Conservation (phyloP, 2,888 invertebrate genomes). For the Endomychus coccineus region DNA sequence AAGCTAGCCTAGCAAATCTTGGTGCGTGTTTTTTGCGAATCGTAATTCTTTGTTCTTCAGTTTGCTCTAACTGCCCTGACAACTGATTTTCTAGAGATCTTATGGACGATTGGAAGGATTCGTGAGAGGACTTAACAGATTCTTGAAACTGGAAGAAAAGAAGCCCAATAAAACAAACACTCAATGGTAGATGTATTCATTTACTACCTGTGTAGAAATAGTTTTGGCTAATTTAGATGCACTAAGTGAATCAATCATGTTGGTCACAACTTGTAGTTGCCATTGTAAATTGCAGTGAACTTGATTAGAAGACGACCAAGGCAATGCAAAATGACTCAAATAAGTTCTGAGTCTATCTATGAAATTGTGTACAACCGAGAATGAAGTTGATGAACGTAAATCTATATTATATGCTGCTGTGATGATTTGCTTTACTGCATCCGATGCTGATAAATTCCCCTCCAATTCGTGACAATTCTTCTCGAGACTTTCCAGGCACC, state of each 20-base stretch:
- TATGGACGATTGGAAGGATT: constrained; percentile 66
- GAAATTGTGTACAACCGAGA: constrained; percentile 56
- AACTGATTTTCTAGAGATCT: constrained; percentile 63
- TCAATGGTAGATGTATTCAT: constrained; percentile 1
- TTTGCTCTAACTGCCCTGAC: constrained; percentile 64
- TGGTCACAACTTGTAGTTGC: constrained; percentile 61
- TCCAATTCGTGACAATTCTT: constrained; percentile 49
- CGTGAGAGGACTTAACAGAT: constrained; percentile 67
- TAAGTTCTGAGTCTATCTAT: constrained; percentile 60
- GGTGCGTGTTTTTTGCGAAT: constrained; percentile 76
- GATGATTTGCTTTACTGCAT: constrained; percentile 67
- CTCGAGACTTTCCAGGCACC: constrained; percentile 63
- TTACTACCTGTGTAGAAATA: constrained; percentile 53
- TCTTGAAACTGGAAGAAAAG: constrained; percentile 57
- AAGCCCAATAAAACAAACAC: constrained; percentile 4
- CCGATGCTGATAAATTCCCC: constrained; percentile 53
- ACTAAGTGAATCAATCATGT: constrained; percentile 63
- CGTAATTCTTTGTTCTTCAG: constrained; percentile 69
- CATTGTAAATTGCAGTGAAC: constrained; percentile 49
- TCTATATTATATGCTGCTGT: constrained; percentile 72
- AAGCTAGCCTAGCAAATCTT: constrained; percentile 67
- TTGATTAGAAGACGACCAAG: constrained; percentile 48
- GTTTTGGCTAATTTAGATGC: constrained; percentile 63
- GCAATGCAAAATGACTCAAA: constrained; percentile 52
- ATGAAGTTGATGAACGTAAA: constrained; percentile 55